Percentiles rank a stretch among this genome's conserved stretches.
phyloP scores from a whole-genome alignment of 1,140 invertebrate species.

The Apis dorsata region DNA sequence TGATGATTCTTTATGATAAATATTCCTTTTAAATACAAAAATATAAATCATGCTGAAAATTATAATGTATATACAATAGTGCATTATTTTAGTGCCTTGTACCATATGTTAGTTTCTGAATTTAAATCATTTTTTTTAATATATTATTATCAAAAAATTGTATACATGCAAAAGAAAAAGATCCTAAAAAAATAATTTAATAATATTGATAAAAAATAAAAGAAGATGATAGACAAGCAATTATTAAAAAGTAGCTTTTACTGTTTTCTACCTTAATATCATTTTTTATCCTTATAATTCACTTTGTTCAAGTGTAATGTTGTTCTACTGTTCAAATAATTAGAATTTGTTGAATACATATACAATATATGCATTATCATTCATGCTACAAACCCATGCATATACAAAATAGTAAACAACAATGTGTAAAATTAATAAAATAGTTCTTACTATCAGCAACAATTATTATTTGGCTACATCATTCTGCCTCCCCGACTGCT shows the following conservation, averaged over 20 bases:
- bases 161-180: conserved; percentile 5
- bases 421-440: conserved; percentile 65
- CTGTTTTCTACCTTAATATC: neutral
- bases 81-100: conserved; percentile 23
- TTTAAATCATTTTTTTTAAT: neutral
- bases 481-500: conserved; percentile 79
- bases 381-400: conserved; percentile 47
- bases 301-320: neutral
- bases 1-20: neutral
- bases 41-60: conserved; percentile 29
- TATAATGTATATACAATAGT: neutral
- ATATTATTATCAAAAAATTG: neutral
- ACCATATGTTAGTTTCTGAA: conserved; percentile 9
- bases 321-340: neutral
- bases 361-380: neutral
- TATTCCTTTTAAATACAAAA: neutral
- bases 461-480: conserved; percentile 79
- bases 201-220: neutral
- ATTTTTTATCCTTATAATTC: neutral
- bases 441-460: conserved; percentile 77
- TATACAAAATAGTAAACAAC: conserved; percentile 37
- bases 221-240: neutral
- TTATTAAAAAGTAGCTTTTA: neutral
- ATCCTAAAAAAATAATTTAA: neutral
- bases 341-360: conserved; percentile 4